These are phyloP conservation scores for Muschampia plurimacula DNA, from an alignment of 2,888 invertebrate genomes.

Conservation along the genomic window DNA sequence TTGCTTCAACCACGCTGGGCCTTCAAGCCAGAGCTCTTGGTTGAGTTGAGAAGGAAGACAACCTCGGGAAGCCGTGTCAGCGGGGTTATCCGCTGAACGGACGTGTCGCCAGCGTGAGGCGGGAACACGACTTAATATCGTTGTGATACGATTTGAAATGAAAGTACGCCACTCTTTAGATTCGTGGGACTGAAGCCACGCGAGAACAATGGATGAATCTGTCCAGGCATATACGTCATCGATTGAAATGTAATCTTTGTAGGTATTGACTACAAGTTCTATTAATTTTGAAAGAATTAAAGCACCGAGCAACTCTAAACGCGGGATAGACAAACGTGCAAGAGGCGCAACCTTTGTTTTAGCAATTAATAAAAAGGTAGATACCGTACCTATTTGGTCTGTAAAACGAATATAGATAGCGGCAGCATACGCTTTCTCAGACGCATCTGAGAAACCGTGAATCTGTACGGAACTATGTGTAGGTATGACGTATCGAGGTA, in stretches of 20 bases:
- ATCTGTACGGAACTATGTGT: neutral
- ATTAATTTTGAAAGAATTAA: constrained; percentile 1
- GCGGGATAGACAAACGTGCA: neutral
- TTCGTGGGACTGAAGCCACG: neutral
- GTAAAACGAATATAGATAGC: neutral
- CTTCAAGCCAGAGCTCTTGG: neutral
- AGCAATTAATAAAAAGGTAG: neutral
- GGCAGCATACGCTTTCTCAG: neutral
- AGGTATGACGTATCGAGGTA: neutral
- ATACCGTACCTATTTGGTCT: neutral
- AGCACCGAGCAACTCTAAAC: constrained; percentile 7
- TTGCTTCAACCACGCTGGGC: constrained; percentile 5
- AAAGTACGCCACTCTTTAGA: constrained; percentile 3
- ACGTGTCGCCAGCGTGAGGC: constrained; percentile 6
- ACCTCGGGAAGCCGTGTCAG: constrained; percentile 7
- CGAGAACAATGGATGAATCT: constrained; percentile 10
- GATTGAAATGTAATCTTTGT: neutral
- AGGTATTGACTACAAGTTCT: constrained; percentile 10
- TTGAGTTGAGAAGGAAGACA: neutral
- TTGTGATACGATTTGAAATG: constrained; percentile 6
- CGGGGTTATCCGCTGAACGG: constrained; percentile 11
- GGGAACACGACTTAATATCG: constrained; percentile 4
- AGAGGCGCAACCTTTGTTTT: constrained; percentile 8
- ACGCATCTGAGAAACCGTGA: constrained; percentile 7
- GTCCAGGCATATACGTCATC: constrained; percentile 1